These are phyloP conservation scores for Dasyornis broadbenti DNA, from an alignment of 2,113 vertebrate species.

Conservation along the genomic window DNA sequence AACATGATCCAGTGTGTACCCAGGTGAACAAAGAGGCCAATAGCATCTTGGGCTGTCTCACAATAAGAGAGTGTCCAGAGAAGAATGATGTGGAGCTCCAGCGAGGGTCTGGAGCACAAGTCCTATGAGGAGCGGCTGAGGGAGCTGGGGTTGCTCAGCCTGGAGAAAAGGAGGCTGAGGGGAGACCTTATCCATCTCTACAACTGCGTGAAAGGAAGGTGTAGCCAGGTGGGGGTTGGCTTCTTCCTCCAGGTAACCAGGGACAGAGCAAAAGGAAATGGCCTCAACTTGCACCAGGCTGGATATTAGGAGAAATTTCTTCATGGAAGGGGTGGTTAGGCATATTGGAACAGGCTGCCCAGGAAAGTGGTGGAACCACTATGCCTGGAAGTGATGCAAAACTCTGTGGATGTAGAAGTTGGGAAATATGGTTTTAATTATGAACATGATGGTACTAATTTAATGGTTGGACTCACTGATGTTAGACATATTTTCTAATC, in stretches of 20 bases:
- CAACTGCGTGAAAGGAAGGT: not conserved
- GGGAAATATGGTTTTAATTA: not conserved
- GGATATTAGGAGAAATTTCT: not conserved
- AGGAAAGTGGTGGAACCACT: not conserved
- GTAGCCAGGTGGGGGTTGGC: not conserved
- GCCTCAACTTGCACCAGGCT: not conserved
- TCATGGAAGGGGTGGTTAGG: not conserved
- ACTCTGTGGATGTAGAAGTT: not conserved
- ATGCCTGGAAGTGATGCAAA: not conserved
- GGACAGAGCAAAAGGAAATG: not conserved
- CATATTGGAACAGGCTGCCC: not conserved
- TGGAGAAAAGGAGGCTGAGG: not conserved
- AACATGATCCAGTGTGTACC: not conserved
- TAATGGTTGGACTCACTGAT: not conserved
- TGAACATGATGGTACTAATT: not conserved
- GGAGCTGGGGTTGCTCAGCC: not conserved
- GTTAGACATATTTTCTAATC: not conserved
- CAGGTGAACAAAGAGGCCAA: not conserved
- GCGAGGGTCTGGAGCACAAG: not conserved
- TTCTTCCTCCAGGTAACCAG: not conserved
- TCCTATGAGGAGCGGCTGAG: not conserved
- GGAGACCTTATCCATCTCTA: not conserved
- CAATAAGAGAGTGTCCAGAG: not conserved
- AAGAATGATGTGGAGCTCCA: not conserved
- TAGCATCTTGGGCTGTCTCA: not conserved